Percentiles rank a stretch among this genome's conserved stretches.
These are phyloP conservation scores for Alethe castanea DNA, from an alignment of 2,113 vertebrate species.

Conservation along the genomic window DNA sequence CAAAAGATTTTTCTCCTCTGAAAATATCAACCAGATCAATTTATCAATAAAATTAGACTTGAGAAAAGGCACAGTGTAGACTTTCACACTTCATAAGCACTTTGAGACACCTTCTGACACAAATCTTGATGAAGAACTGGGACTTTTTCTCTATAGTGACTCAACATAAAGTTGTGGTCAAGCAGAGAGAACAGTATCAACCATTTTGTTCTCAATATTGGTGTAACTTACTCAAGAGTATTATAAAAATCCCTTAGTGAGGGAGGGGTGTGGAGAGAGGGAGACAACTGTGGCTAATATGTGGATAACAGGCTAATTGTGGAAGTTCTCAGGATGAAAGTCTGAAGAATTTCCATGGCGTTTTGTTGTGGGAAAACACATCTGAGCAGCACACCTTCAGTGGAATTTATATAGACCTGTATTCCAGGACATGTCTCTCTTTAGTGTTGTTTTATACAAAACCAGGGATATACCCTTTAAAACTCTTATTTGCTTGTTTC, in stretches of 20 bases:
- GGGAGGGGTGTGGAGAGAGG: accelerated
- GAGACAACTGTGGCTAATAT: background rate
- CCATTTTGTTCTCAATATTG: background rate
- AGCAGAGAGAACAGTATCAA: background rate
- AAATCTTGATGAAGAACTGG: background rate
- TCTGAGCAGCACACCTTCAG: background rate
- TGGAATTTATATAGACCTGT: background rate
- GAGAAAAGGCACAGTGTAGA: background rate
- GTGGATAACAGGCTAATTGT: background rate
- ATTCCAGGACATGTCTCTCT: accelerated
- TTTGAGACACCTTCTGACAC: background rate
- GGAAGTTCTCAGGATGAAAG: background rate
- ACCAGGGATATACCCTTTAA: background rate
- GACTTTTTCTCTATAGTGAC: background rate
- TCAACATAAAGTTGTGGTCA: background rate
- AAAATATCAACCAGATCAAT: background rate
- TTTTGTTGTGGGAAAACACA: background rate
- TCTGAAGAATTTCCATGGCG: background rate
- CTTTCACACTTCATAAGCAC: background rate
- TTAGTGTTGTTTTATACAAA: background rate
- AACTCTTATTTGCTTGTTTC: background rate
- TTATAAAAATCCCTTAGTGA: background rate
- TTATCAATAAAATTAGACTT: background rate
- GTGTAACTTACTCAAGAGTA: background rate
- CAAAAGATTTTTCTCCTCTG: background rate